Conservation (phyloP, 2,888 invertebrate species). For the Linnaemya vulpina region DNA sequence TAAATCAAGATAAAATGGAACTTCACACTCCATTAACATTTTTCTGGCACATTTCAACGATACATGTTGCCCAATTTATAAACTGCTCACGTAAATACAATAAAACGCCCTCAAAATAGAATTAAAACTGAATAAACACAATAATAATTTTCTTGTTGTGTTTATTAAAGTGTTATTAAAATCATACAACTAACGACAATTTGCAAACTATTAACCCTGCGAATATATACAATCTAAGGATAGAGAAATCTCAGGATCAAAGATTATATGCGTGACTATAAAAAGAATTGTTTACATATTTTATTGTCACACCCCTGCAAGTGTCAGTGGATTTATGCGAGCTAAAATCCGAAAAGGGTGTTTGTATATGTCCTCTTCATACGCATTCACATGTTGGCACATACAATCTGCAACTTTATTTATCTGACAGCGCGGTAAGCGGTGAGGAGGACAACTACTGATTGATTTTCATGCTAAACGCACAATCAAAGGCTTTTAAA, state of each 20-base stretch:
- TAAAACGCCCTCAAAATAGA: conserved; percentile 46
- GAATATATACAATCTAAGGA: conserved; percentile 75
- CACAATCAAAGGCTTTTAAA: conserved; percentile 40
- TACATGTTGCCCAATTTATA: not conserved
- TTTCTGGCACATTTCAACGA: not conserved
- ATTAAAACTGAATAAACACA: conserved; percentile 37
- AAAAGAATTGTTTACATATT: conserved; percentile 32
- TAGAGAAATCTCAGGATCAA: conserved; percentile 55
- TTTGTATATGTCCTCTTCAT: conserved; percentile 5
- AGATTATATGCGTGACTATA: conserved; percentile 36
- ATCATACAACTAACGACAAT: conserved; percentile 75
- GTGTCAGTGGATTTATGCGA: conserved; percentile 35
- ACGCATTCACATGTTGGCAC: conserved; percentile 27
- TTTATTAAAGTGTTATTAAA: conserved; percentile 65
- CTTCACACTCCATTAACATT: not conserved
- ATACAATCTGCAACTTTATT: conserved; percentile 30
- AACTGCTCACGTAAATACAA: conserved; percentile 22
- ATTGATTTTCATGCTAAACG: conserved; percentile 54
- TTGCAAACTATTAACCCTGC: conserved; percentile 78
- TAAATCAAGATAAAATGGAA: not conserved
- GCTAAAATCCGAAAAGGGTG: conserved; percentile 19
- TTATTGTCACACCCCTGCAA: conserved; percentile 61
- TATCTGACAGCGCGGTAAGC: conserved; percentile 12
- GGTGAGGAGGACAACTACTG: conserved; percentile 15
- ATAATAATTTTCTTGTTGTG: conserved; percentile 36